A percentile compares a stretch with the other conserved stretches of the same genome.
These are phyloP conservation scores for Andrena minutula DNA, from an alignment of 2,888 invertebrate species.

Conservation along the genomic window DNA sequence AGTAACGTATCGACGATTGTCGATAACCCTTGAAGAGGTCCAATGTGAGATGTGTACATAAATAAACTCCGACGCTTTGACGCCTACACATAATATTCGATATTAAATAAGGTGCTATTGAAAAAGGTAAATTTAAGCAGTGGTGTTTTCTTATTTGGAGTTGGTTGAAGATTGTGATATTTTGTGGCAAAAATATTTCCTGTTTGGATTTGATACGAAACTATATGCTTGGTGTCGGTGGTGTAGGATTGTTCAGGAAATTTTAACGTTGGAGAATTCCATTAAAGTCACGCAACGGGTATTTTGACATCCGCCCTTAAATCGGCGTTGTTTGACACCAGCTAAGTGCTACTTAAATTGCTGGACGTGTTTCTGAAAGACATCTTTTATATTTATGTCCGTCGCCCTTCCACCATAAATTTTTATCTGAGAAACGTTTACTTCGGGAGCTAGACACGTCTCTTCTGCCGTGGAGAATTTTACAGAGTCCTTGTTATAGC, in stretches of 20 bases:
- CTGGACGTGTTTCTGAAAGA: slow-evolving; percentile 27
- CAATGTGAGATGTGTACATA: too few relatives aligned
- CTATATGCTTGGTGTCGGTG: neutral
- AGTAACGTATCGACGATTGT: too few relatives aligned
- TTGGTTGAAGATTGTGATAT: too few relatives aligned
- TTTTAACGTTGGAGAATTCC: neutral
- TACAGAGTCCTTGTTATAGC: slow-evolving; percentile 31
- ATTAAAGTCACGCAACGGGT: slow-evolving; percentile 30
- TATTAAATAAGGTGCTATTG: too few relatives aligned
- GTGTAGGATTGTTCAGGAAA: neutral
- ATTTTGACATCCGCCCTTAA: slow-evolving; percentile 39
- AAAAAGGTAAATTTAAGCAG: too few relatives aligned
- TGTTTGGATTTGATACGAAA: too few relatives aligned
- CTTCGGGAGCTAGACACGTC: slow-evolving; percentile 38
- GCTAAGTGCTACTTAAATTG: slow-evolving; percentile 41
- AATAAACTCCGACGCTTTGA: too few relatives aligned
- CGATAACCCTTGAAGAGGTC: too few relatives aligned
- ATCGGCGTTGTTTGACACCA: slow-evolving; percentile 35
- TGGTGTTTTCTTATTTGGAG: too few relatives aligned
- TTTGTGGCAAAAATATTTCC: too few relatives aligned
- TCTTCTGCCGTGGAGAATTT: slow-evolving; percentile 28
- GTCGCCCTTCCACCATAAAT: slow-evolving; percentile 45
- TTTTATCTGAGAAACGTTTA: slow-evolving; percentile 32
- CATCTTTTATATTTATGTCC: slow-evolving; percentile 46
- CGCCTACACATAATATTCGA: too few relatives aligned